Percentiles rank a stretch among this genome's conserved stretches.
Conservation (phyloP, 2,113 vertebrate genomes). For the Cryptoleucopteryx plumbea region DNA sequence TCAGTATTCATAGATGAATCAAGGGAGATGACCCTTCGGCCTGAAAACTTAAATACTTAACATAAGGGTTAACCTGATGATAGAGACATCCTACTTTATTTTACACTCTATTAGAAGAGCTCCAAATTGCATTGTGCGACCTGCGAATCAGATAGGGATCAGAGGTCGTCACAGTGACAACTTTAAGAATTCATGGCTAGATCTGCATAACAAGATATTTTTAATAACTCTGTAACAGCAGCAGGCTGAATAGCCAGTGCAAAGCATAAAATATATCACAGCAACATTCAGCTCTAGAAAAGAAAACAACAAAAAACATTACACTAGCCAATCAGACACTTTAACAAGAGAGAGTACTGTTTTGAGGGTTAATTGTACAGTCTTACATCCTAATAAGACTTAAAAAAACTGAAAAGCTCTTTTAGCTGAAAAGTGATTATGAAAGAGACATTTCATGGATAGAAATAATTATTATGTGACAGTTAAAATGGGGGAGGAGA, state of each 20-base stretch:
- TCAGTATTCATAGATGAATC: constrained; percentile 33
- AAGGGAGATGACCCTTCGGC: neutral
- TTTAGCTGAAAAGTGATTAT: neutral
- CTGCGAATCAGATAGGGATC: constrained; percentile 3
- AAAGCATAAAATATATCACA: neutral
- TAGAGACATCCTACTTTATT: constrained; percentile 37
- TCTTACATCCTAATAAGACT: neutral
- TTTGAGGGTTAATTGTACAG: neutral
- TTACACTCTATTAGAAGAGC: constrained; percentile 55
- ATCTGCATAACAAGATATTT: constrained; percentile 59
- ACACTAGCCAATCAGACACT: neutral
- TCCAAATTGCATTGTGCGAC: constrained; percentile 48
- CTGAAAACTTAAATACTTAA: constrained; percentile 50
- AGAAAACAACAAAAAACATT: neutral
- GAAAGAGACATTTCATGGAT: rapidly evolving
- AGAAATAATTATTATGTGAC: neutral
- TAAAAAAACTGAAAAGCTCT: neutral
- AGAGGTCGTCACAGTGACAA: constrained; percentile 34
- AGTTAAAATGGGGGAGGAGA: neutral
- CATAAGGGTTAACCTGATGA: constrained; percentile 48
- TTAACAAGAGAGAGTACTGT: neutral
- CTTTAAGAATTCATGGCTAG: constrained; percentile 15
- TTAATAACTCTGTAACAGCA: constrained; percentile 2
- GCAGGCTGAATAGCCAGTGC: neutral
- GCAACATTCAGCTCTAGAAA: neutral